A percentile compares a stretch with the other conserved stretches of the same genome.
phyloP scores from a whole-genome alignment of 2,888 invertebrate genomes.

The Melitaea athalia region DNA sequence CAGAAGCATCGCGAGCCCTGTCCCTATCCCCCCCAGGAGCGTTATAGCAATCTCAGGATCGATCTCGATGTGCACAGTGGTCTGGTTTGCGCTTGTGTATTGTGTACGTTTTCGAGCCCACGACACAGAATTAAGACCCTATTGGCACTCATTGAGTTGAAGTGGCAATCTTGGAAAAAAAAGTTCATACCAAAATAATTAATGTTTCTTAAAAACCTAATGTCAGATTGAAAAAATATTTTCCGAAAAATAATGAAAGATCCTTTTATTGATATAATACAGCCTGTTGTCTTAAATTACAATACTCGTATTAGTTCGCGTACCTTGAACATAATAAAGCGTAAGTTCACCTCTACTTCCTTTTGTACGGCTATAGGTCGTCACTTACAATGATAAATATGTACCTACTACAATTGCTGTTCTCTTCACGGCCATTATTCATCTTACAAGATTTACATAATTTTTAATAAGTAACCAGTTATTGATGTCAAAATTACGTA shows the following conservation, averaged over 20 bases:
- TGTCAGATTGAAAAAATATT: too few species aligned
- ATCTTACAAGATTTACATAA: conserved; percentile 1
- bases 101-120: too few species aligned
- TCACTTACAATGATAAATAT: conserved; percentile 1
- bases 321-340: conserved; percentile 5
- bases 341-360: neutral
- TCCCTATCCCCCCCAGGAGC: too few species aligned
- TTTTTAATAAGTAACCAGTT: neutral
- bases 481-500: neutral
- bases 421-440: neutral
- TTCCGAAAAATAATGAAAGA: neutral
- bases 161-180: too few species aligned
- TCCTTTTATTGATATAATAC: neutral
- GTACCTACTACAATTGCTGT: neutral
- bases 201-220: too few species aligned
- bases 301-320: neutral
- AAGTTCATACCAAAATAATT: too few species aligned
- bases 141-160: too few species aligned
- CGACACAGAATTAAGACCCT: too few species aligned
- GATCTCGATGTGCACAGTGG: too few species aligned
- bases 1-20: too few species aligned
- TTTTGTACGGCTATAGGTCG: neutral
- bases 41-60: too few species aligned
- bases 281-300: conserved; percentile 3
- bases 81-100: too few species aligned